Conservation (phyloP, 2,113 vertebrate genomes). For the Xenopus borealis region DNA sequence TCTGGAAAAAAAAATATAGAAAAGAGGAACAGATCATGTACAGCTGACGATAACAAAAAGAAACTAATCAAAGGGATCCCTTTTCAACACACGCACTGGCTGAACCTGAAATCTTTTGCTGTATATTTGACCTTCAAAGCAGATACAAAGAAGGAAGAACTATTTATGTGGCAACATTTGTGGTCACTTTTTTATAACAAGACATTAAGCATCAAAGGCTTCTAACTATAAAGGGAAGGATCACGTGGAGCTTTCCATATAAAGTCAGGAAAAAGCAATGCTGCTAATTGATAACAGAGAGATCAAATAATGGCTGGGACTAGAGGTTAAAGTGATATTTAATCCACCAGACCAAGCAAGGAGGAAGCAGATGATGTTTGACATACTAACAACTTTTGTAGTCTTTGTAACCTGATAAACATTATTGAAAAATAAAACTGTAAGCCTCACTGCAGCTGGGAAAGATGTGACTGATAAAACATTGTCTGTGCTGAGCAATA, state of each 20-base stretch:
- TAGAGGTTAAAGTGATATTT: slow-evolving; percentile 13
- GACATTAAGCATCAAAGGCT: slow-evolving; percentile 14
- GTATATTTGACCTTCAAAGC: slow-evolving; percentile 1
- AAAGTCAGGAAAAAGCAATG: background rate
- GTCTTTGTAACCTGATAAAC: too few relatives aligned
- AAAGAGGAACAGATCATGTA: too few relatives aligned
- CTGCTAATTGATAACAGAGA: slow-evolving; percentile 21
- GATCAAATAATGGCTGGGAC: slow-evolving; percentile 2
- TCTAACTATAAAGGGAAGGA: slow-evolving; percentile 12
- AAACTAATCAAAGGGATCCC: slow-evolving; percentile 2
- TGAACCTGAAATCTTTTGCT: background rate
- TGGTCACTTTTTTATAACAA: slow-evolving; percentile 4
- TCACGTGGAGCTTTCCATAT: slow-evolving; percentile 11
- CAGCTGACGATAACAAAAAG: background rate
- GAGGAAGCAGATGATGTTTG: too few relatives aligned
- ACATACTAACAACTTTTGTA: too few relatives aligned
- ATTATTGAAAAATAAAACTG: too few relatives aligned
- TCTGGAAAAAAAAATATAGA: too few relatives aligned
- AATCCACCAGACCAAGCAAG: too few relatives aligned
- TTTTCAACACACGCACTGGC: background rate
- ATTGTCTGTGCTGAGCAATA: too few relatives aligned
- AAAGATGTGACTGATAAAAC: too few relatives aligned
- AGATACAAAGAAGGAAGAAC: slow-evolving; percentile 8
- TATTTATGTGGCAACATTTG: slow-evolving; percentile 27
- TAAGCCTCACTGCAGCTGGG: too few relatives aligned